Base-by-base conservation (phyloP, 2,888 invertebrate genomes). In the Eurois occulta region DNA sequence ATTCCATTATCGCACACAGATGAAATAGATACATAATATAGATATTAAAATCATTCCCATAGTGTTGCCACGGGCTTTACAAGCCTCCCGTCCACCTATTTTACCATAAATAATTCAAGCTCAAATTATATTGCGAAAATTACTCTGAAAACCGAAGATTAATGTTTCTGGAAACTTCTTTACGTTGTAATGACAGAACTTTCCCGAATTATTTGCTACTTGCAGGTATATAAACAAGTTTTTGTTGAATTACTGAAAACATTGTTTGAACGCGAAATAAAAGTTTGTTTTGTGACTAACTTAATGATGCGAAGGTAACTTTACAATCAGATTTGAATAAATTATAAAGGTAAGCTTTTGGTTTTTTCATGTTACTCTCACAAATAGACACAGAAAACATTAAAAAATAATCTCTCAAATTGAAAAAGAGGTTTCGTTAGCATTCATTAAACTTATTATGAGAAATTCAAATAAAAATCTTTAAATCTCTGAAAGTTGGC, bases 131-230 rank as follows among this genome's bases (percentile, higher is more conserved):
- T 68, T 48, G 41, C 13, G 46, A 35, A 62, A 73, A 74, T 82
- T 48, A 64, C 32, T 13, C 55, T 43, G 69, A 58, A 81, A 70
- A 55, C 66, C 16, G 41, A 85, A 80, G 80, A 82, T 81, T 79
- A 73, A 79, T 81, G 64, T 28, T 62, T 72, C 48, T 46, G 32
- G 10, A 75, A 85, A 75, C 16, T 81, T 65, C 81, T 65, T 65
- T 35, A 28, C 43, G 35, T 48, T n/a, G 11, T 82, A 74, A 80
- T 65, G 68, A 46, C 60, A 75, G 43, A 85, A 73, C 80, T 81
- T 79, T 70, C 55, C 8, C 28, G 41, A 79, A 69, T 78, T 55
- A 83, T 83, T 66, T 66, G 69, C 21, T 32, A 60, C 41, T 77
- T 52, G 58, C 18, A 65, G 35, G 43, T 55, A 70, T 83, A 83